A percentile compares a stretch with the other conserved stretches of the same genome.
phyloP scores from a whole-genome alignment of 2,797 vertebrate genomes.

The Dicrostonyx torquatus region DNA sequence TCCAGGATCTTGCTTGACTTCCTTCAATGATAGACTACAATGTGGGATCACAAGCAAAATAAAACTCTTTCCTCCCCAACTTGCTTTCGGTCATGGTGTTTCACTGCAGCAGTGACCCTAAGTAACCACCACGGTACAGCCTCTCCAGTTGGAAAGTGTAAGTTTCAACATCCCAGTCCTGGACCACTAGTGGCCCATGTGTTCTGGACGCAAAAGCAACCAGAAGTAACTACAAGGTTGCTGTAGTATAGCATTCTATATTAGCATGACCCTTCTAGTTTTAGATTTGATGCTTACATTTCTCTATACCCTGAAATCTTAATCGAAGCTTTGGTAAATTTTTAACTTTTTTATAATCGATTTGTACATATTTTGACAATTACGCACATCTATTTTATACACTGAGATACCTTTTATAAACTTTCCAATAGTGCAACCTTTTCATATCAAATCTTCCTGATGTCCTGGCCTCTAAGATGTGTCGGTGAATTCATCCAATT shows the following conservation, averaged over 20 bases:
- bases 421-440: neutral
- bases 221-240: neutral
- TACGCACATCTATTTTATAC: neutral
- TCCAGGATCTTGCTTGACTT: neutral
- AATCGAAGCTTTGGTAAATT: neutral
- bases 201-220: neutral
- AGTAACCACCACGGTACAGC: neutral
- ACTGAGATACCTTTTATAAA: neutral
- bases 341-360: neutral
- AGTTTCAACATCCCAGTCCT: neutral
- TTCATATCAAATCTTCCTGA: neutral
- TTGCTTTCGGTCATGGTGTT: neutral
- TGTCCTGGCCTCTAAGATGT: neutral
- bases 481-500: neutral
- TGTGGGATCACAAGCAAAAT: neutral
- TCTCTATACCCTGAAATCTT: neutral
- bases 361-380: neutral
- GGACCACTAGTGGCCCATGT: neutral
- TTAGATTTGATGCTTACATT: neutral
- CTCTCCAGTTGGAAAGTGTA: neutral
- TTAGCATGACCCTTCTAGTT: neutral
- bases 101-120: neutral
- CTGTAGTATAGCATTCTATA: too few species aligned
- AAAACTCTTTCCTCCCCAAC: neutral
- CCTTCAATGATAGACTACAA: neutral